Percentiles rank a stretch among this genome's conserved stretches.
Evolutionary conservation across 2,888 invertebrate species (phyloP).

Genomic region (Anagyrus pseudococci): DNA sequence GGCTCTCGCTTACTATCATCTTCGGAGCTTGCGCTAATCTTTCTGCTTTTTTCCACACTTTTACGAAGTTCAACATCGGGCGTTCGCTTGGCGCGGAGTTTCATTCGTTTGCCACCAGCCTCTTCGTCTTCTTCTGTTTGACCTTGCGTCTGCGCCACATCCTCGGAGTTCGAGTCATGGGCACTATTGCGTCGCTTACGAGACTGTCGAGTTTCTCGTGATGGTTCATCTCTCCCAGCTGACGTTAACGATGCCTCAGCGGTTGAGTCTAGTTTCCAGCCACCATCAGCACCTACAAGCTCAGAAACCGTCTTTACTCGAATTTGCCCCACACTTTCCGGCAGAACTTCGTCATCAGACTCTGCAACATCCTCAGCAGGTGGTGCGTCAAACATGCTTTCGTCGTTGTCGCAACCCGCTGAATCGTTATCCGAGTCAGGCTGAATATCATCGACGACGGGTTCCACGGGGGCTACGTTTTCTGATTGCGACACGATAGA

Average conservation of each 20-base stretch:
- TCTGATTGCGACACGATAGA: neutral
- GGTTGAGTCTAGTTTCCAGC: conserved; percentile 53
- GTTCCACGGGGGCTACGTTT: neutral
- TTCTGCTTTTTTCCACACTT: conserved; percentile 56
- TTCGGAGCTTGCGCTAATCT: conserved; percentile 52
- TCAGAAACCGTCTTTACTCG: conserved; percentile 54
- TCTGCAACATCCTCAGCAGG: conserved; percentile 31
- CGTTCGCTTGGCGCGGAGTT: conserved; percentile 49
- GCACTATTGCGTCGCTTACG: conserved; percentile 53
- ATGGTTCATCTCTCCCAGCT: neutral
- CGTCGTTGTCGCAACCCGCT: conserved; percentile 36
- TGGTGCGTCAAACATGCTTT: conserved; percentile 38
- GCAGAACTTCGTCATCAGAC: conserved; percentile 16
- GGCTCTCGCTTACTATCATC: conserved; percentile 45
- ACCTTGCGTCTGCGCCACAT: conserved; percentile 23
- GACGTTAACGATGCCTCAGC: conserved; percentile 1
- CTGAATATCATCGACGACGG: conserved; percentile 16
- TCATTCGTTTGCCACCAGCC: conserved; percentile 55
- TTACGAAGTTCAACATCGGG: conserved; percentile 53
- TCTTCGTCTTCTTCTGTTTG: conserved; percentile 52
- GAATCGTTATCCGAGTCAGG: conserved; percentile 31
- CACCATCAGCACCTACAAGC: conserved; percentile 51
- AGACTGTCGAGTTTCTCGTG: conserved; percentile 38
- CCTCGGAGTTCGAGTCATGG: conserved; percentile 60
- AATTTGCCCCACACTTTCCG: conserved; percentile 8